Percentiles rank a stretch among this genome's conserved stretches.
phyloP scores from a whole-genome alignment of 2,888 invertebrate genomes.

The Spicauda simplicius region DNA sequence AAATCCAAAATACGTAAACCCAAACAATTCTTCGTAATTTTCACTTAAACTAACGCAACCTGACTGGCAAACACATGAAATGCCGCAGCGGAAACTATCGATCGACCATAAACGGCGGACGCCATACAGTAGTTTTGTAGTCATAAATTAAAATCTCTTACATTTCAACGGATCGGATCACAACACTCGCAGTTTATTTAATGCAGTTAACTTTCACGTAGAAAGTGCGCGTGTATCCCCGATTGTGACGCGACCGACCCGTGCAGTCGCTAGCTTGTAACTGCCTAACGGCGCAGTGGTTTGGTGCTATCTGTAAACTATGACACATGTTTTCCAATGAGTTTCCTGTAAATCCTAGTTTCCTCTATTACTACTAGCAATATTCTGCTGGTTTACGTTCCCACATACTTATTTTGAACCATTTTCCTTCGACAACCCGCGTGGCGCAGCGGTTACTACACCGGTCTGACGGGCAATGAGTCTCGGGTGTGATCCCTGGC shows the following conservation, averaged over 20 bases:
- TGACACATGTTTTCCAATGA: slow-evolving; percentile 23
- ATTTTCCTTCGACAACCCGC: too few relatives aligned
- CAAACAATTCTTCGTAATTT: not conserved
- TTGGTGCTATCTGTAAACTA: slow-evolving; percentile 12
- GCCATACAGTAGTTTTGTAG: not conserved
- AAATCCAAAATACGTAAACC: too few relatives aligned
- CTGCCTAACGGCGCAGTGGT: not conserved
- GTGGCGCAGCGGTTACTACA: too few relatives aligned
- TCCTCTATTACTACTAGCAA: not conserved
- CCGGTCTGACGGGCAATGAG: too few relatives aligned
- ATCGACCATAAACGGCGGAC: not conserved
- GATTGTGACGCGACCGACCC: slow-evolving; percentile 3
- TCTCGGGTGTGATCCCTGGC: too few relatives aligned
- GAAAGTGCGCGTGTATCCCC: slow-evolving; percentile 24
- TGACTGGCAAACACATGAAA: not conserved
- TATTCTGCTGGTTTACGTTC: not conserved
- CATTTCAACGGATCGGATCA: slow-evolving; percentile 14
- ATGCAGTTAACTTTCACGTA: slow-evolving; percentile 25
- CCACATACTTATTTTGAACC: not conserved
- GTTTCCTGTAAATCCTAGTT: slow-evolving; percentile 20
- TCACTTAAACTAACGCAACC: not conserved
- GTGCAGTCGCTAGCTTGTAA: not conserved
- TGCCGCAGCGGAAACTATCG: slow-evolving; percentile 3
- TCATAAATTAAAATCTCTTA: slow-evolving; percentile 16
- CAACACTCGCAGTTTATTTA: slow-evolving; percentile 14